Conservation (phyloP, 2,888 invertebrate species). For the Selenia dentaria region DNA sequence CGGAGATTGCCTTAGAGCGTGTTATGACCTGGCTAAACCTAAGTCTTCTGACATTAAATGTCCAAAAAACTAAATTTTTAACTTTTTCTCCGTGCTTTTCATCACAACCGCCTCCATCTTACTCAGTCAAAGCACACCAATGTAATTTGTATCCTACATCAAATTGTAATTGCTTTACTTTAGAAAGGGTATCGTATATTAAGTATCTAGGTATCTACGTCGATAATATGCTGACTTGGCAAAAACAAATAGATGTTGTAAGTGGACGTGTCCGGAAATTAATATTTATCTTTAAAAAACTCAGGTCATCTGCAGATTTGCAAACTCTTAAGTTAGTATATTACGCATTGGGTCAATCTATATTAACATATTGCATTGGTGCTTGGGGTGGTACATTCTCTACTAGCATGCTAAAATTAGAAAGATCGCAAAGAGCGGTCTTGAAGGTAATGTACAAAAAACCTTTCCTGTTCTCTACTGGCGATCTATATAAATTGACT, state of each 20-base stretch:
- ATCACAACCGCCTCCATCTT: not conserved
- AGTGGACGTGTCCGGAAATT: conserved; percentile 3
- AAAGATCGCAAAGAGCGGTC: conserved; percentile 1
- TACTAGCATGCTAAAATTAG: not conserved
- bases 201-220: conserved; percentile 8
- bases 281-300: conserved; percentile 3
- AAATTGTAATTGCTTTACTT: not conserved
- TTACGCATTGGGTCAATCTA: not conserved
- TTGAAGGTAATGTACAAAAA: conserved; percentile 1
- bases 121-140: not conserved
- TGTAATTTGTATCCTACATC: not conserved
- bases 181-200: not conserved
- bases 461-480: not conserved
- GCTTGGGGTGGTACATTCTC: conserved; percentile 1
- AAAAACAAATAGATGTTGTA: not conserved
- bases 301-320: not conserved
- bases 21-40: conserved; percentile 3
- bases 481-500: no score
- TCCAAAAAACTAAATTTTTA: conserved; percentile 3
- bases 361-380: conserved; percentile 5
- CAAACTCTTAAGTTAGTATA: conserved; percentile 2
- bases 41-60: conserved; percentile 5
- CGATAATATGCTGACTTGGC: conserved; percentile 5
- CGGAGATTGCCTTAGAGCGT: not conserved
- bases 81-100: not conserved